phyloP scores from a whole-genome alignment of 2,113 vertebrate species.

The Rhea americana region DNA sequence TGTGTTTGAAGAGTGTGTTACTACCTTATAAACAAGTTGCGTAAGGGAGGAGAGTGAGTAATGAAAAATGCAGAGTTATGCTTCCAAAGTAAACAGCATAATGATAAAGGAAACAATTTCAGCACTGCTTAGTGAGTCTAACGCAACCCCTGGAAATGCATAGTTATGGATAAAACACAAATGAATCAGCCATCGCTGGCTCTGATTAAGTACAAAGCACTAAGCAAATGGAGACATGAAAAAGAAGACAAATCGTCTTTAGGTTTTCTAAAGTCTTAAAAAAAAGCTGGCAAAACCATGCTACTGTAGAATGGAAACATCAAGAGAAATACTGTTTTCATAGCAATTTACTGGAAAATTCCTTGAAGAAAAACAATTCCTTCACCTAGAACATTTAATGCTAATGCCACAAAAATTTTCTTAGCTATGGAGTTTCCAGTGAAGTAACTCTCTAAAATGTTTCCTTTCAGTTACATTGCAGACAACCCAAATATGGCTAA shows the following conservation, averaged over 20 bases:
- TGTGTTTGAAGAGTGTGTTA: background rate
- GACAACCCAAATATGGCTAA: slow-evolving; percentile 8
- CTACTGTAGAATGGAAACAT: slow-evolving; percentile 19
- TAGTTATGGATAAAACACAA: background rate
- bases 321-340: slow-evolving; percentile 39
- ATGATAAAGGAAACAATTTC: background rate
- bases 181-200: background rate
- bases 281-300: background rate
- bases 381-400: slow-evolving; percentile 6
- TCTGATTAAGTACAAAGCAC: background rate
- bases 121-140: background rate
- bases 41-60: background rate
- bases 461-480: slow-evolving; percentile 8
- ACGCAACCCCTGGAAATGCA: background rate
- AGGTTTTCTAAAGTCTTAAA: slow-evolving; percentile 32
- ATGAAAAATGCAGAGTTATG: background rate
- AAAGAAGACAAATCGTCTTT: background rate
- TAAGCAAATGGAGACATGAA: background rate
- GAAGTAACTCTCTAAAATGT: slow-evolving; percentile 40
- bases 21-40: background rate
- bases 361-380: slow-evolving; percentile 46
- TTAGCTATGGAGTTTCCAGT: slow-evolving; percentile 37
- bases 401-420: slow-evolving; percentile 38
- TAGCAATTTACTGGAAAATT: slow-evolving; percentile 15
- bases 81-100: background rate